Percentiles rank a stretch among this genome's conserved stretches.
These are phyloP conservation scores for Phaonia tiefii DNA, from an alignment of 2,888 invertebrate species.

Conservation along the genomic window DNA sequence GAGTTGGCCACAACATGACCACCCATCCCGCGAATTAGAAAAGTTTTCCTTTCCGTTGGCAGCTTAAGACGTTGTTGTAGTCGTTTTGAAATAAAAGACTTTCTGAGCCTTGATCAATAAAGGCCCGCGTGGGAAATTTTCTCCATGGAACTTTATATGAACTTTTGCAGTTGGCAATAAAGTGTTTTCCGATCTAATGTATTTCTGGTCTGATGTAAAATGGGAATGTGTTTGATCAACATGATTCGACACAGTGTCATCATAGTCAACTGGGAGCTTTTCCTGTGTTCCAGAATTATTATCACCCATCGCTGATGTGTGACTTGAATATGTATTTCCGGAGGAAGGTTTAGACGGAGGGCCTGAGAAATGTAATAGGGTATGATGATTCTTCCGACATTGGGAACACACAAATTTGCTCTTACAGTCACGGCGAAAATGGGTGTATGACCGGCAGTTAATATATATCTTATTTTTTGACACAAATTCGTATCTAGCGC, in stretches of 20 bases:
- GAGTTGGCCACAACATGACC: too few relatives aligned
- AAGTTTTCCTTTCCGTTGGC: background rate
- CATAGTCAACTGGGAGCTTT: background rate
- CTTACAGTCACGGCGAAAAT: background rate
- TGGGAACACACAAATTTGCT: background rate
- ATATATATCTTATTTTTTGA: background rate
- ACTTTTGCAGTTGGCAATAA: conserved; percentile 17
- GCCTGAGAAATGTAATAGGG: conserved; percentile 15
- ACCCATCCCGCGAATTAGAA: too few relatives aligned
- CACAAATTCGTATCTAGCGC: background rate
- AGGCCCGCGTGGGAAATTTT: background rate
- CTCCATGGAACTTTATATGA: background rate
- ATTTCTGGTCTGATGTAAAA: background rate
- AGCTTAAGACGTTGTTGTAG: conserved; percentile 22
- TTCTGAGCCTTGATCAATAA: conserved; percentile 33
- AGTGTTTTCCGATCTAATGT: background rate
- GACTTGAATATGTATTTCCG: too few relatives aligned
- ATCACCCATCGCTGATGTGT: too few relatives aligned
- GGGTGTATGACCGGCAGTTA: background rate
- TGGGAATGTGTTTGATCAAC: too few relatives aligned
- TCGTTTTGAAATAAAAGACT: conserved; percentile 21
- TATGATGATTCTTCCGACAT: conserved; percentile 7
- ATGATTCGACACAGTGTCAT: background rate
- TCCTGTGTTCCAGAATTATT: too few relatives aligned
- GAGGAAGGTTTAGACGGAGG: too few relatives aligned